Percentiles rank a stretch among this genome's conserved stretches.
These are phyloP conservation scores for Hypothenemus hampei DNA, from an alignment of 1,140 invertebrate species.

Conservation along the genomic window DNA sequence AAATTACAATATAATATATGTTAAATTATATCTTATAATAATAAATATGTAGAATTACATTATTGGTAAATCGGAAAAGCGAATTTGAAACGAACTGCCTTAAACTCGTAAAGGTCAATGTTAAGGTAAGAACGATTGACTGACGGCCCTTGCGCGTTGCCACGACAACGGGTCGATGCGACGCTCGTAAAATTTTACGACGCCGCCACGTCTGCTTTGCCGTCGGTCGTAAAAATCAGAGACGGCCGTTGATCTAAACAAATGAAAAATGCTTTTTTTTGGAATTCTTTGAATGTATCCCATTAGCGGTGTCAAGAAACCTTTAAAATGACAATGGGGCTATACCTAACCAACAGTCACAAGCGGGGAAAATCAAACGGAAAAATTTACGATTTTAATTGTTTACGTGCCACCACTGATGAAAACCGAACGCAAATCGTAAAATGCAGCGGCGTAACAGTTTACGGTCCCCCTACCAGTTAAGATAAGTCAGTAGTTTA, in stretches of 20 bases:
- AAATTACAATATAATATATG: too few species aligned
- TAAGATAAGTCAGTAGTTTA: constrained; percentile 16
- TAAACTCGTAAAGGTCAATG: too few species aligned
- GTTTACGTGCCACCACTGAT: neutral
- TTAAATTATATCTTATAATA: too few species aligned
- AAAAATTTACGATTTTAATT: neutral
- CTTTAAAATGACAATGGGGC: neutral
- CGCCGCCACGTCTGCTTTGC: constrained; percentile 40
- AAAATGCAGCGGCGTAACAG: constrained; percentile 12
- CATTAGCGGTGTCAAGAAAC: neutral
- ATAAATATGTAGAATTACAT: too few species aligned
- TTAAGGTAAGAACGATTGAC: constrained; percentile 17
- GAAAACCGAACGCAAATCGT: neutral
- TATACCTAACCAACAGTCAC: too few species aligned
- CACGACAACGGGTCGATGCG: constrained; percentile 46
- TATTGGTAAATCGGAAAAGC: neutral
- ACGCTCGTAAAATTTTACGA: constrained; percentile 48
- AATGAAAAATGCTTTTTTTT: neutral
- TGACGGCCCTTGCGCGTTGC: constrained; percentile 38
- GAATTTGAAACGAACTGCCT: too few species aligned
- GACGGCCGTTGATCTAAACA: constrained; percentile 21
- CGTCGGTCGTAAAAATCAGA: constrained; percentile 41
- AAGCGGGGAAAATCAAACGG: neutral
- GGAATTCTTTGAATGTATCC: neutral
- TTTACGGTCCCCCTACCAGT: neutral